A percentile compares a stretch with the other conserved stretches of the same genome.
Conservation (phyloP, 2,888 invertebrate genomes). For the Cheilosia urbana region DNA sequence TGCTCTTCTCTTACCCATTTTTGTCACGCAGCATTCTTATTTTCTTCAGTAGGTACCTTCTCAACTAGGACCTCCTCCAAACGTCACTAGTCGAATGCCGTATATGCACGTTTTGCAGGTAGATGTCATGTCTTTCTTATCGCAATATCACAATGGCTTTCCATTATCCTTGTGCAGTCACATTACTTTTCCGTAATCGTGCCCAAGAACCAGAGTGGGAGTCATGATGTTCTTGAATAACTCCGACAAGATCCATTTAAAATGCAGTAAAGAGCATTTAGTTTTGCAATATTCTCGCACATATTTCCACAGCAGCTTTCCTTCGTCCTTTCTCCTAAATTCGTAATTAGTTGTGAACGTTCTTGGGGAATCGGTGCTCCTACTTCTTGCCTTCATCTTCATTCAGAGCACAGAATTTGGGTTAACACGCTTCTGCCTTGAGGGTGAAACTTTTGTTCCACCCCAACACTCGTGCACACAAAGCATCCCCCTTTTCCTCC, state of each 20-base stretch:
- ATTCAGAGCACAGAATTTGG: conserved; percentile 65
- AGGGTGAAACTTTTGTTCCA: conserved; percentile 37
- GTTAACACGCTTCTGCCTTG: conserved; percentile 48
- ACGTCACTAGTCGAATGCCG: no score
- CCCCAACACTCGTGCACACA: background rate
- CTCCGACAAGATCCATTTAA: conserved; percentile 37
- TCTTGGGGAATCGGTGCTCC: conserved; percentile 14
- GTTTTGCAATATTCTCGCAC: conserved; percentile 48
- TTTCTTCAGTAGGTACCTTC: no score
- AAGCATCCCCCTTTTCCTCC: background rate
- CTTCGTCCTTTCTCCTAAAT: conserved; percentile 25
- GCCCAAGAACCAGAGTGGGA: conserved; percentile 12
- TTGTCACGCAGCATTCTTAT: no score
- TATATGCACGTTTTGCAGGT: no score
- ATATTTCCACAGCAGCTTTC: conserved; percentile 9
- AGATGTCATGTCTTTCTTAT: background rate
- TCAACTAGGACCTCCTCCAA: no score
- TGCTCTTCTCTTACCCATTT: no score
- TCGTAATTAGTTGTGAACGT: conserved; percentile 61
- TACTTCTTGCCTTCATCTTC: conserved; percentile 18
- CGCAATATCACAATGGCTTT: conserved; percentile 16
- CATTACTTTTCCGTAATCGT: conserved; percentile 53
- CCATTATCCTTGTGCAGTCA: conserved; percentile 22
- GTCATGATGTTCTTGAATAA: background rate
- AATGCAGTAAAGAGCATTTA: conserved; percentile 54